phyloP scores from a whole-genome alignment of 1,140 invertebrate genomes.

The Drosophila fuyamai region DNA sequence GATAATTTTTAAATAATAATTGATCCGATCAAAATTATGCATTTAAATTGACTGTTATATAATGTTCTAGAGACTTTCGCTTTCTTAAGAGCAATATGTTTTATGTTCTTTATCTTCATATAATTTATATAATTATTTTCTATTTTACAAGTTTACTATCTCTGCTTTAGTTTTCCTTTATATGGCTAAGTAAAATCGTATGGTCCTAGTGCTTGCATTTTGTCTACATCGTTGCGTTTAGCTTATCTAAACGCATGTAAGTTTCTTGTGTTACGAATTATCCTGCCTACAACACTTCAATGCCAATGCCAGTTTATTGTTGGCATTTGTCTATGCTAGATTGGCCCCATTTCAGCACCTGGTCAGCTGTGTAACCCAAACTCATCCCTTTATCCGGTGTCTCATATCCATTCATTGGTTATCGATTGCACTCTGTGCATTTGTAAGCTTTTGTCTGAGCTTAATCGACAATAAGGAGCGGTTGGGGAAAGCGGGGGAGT shows the following conservation, averaged over 20 bases:
- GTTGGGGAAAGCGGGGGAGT: neutral
- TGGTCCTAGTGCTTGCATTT: slow-evolving; percentile 3
- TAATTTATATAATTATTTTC: no score
- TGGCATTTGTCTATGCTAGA: slow-evolving; percentile 19
- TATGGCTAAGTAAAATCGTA: no score
- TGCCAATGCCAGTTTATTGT: neutral
- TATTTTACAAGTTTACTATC: no score
- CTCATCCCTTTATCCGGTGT: slow-evolving; percentile 6
- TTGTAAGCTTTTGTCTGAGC: slow-evolving; percentile 25
- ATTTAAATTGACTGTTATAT: no score
- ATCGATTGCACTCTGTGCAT: slow-evolving; percentile 39
- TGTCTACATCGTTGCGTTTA: neutral
- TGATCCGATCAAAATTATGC: no score
- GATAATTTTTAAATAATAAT: no score
- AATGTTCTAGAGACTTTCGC: no score
- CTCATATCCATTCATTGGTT: neutral
- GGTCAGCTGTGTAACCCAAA: slow-evolving; percentile 2
- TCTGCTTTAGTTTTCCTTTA: no score
- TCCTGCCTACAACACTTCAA: neutral
- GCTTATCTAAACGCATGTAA: slow-evolving; percentile 21
- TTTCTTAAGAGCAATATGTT: no score
- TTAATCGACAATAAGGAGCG: slow-evolving; percentile 37
- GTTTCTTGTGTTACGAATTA: neutral
- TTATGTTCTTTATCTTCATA: no score
- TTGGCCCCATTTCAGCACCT: slow-evolving; percentile 57